A percentile compares a stretch with the other conserved stretches of the same genome.
Conservation (phyloP, 2,113 vertebrate species). For the Sylvilagus bachmani region DNA sequence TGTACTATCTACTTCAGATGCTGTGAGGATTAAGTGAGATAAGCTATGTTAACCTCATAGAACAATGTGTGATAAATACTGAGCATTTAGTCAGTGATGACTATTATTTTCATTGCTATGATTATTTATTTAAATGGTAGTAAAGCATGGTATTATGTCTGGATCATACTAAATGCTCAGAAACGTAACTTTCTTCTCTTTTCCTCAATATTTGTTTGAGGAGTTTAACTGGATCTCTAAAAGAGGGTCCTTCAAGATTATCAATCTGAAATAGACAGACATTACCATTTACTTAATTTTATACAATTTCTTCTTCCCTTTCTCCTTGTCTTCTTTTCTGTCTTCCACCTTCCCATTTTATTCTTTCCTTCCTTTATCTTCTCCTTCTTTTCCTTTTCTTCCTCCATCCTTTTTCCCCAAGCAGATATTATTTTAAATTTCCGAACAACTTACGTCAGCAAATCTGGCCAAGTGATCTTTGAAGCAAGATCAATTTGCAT, state of each 20-base stretch:
- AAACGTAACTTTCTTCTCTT: conserved; percentile 1
- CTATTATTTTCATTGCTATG: neutral
- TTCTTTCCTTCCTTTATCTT: neutral
- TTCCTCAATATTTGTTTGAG: neutral
- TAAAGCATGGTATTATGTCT: neutral
- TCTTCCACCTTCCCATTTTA: neutral
- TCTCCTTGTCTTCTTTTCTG: neutral
- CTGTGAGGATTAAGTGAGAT: neutral
- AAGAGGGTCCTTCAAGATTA: neutral
- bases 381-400: neutral
- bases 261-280: neutral
- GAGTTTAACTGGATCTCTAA: neutral
- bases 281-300: neutral
- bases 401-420: conserved; percentile 78
- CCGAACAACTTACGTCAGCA: conserved; percentile 98
- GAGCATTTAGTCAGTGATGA: neutral
- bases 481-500: conserved; percentile 98
- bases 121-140: neutral
- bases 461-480: conserved; percentile 99
- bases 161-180: neutral
- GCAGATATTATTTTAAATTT: conserved; percentile 99
- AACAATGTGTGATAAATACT: neutral
- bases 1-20: neutral
- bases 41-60: neutral
- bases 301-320: neutral